Evolutionary conservation across 2,797 vertebrate species (phyloP).

Genomic region (Schizopygopsis pylzovi): DNA sequence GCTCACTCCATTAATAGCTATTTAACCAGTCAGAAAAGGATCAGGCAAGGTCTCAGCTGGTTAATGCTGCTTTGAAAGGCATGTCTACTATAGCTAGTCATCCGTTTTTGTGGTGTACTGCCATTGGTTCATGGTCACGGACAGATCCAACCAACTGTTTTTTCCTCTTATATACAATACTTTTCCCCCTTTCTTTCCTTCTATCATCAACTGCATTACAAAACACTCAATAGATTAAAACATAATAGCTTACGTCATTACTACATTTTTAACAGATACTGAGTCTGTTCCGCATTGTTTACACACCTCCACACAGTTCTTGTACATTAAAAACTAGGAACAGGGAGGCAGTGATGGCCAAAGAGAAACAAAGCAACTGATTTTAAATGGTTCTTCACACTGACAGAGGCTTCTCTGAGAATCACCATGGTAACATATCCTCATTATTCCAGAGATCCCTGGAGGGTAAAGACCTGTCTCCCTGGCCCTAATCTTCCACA

Average conservation of each 20-base stretch:
- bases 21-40: conserved; percentile 19
- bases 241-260: conserved; percentile 6
- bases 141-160: background rate
- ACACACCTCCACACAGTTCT: background rate
- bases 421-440: conserved; percentile 34
- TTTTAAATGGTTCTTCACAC: conserved; percentile 12
- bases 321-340: conserved; percentile 2
- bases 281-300: background rate
- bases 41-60: background rate
- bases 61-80: background rate
- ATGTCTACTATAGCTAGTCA: conserved; percentile 1
- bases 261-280: background rate
- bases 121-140: background rate
- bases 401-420: conserved; percentile 9
- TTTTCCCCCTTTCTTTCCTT: background rate
- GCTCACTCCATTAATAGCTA: background rate
- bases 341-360: background rate
- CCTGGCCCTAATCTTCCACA: conserved; percentile 36
- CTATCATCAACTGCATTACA: background rate
- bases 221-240: background rate
- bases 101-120: background rate
- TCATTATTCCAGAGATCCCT: conserved; percentile 36
- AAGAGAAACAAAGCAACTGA: conserved; percentile 30
- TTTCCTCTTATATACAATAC: background rate
- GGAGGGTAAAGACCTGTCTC: conserved; percentile 34